These are phyloP conservation scores for Molorchus minor DNA, from an alignment of 2,888 invertebrate genomes.

Conservation along the genomic window DNA sequence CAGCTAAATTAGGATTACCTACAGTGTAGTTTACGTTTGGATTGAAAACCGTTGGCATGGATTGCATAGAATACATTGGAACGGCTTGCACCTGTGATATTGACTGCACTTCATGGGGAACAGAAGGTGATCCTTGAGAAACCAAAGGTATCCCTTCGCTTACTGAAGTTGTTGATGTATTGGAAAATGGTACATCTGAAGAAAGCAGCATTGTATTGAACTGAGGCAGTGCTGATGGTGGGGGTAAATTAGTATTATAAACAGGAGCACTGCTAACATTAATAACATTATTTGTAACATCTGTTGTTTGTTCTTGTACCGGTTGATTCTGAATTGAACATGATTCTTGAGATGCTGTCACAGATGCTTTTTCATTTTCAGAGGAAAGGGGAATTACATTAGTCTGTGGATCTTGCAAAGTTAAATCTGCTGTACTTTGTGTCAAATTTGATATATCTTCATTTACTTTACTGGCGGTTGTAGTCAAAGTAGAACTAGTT, in stretches of 20 bases:
- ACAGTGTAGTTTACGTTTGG: conserved; percentile 27
- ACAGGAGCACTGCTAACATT: too few relatives aligned
- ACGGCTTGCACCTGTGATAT: conserved; percentile 18
- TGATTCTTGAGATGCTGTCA: too few relatives aligned
- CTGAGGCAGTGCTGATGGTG: conserved; percentile 44
- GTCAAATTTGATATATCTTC: conserved; percentile 33
- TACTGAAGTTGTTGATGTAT: conserved; percentile 2
- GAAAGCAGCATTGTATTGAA: conserved; percentile 31
- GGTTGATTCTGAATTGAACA: too few relatives aligned
- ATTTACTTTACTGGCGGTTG: conserved; percentile 23
- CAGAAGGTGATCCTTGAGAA: neutral
- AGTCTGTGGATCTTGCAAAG: conserved; percentile 18
- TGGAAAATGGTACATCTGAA: conserved; percentile 15
- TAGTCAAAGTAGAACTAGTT: conserved; percentile 18
- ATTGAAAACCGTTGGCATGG: conserved; percentile 30
- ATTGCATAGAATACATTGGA: conserved; percentile 40
- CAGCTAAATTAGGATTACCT: conserved; percentile 28
- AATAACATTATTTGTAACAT: too few relatives aligned
- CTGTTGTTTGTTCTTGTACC: too few relatives aligned
- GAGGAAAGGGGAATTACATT: neutral
- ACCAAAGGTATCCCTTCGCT: too few relatives aligned
- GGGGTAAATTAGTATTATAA: conserved; percentile 41
- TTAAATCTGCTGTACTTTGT: conserved; percentile 36
- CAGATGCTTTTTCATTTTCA: neutral
- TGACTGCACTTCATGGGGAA: neutral